phyloP scores from a whole-genome alignment of 2,113 vertebrate genomes.

The Oxygymnocypris stewartii region DNA sequence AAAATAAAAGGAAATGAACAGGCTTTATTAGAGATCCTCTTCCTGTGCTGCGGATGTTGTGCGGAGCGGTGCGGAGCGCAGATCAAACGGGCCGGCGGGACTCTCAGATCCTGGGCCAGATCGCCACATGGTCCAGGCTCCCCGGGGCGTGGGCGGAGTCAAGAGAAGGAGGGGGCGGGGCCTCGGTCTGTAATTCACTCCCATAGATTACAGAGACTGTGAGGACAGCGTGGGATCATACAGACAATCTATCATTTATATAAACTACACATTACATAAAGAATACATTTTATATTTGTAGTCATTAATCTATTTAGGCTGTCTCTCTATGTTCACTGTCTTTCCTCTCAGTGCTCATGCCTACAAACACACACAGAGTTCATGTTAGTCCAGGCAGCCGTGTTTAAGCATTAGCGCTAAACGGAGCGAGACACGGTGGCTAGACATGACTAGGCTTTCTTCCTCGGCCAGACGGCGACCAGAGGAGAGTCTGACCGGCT shows the following conservation, averaged over 20 bases:
- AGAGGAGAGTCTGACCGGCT: conserved; percentile 12
- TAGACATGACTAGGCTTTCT: conserved; percentile 19
- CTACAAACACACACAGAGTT: neutral
- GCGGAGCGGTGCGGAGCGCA: conserved; percentile 26
- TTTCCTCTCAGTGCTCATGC: neutral
- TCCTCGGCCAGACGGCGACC: conserved; percentile 12
- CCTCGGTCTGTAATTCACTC: conserved; percentile 18
- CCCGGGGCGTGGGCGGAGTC: conserved; percentile 35
- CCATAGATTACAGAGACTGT: neutral
- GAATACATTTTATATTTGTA: no score
- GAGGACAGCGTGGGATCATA: neutral
- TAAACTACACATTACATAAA: no score
- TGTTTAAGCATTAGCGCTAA: neutral
- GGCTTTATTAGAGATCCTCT: conserved; percentile 43
- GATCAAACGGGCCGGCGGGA: conserved; percentile 33
- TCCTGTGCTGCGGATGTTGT: conserved; percentile 25
- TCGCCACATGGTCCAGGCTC: conserved; percentile 45
- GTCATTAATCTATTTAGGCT: neutral
- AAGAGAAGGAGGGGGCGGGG: neutral
- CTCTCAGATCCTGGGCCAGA: conserved; percentile 47
- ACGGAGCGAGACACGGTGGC: conserved; percentile 10
- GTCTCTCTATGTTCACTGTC: neutral
- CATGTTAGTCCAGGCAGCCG: neutral
- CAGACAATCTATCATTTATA: neutral
- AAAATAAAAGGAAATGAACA: conserved; percentile 46